These are phyloP conservation scores for Noctua janthe DNA, from an alignment of 2,888 invertebrate genomes.

Conservation along the genomic window DNA sequence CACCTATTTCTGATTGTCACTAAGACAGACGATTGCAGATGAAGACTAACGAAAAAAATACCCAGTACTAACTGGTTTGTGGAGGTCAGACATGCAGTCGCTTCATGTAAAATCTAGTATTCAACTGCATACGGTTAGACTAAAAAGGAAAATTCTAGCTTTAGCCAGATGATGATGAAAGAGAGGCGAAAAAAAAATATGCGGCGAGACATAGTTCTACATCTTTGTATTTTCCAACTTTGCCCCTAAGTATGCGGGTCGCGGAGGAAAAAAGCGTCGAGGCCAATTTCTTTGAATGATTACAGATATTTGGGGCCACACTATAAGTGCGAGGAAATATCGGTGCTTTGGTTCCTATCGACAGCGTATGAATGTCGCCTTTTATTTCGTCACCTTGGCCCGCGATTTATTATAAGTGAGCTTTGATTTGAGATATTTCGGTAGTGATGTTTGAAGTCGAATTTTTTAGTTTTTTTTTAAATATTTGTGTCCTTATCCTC, in stretches of 20 bases:
- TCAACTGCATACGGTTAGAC: background rate
- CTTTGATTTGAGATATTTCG: slow-evolving; percentile 11
- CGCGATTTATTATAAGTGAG: slow-evolving; percentile 39
- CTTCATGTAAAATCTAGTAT: background rate
- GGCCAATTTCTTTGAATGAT: slow-evolving; percentile 81
- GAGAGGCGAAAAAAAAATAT: background rate
- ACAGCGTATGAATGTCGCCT: slow-evolving; percentile 50
- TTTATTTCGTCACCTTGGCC: slow-evolving; percentile 42
- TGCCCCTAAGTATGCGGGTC: slow-evolving; percentile 80
- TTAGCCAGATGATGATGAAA: background rate
- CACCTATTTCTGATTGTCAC: background rate
- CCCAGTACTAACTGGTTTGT: background rate
- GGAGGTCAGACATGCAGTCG: background rate
- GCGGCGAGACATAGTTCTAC: slow-evolving; percentile 33
- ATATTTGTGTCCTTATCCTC: background rate
- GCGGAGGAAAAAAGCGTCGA: slow-evolving; percentile 73
- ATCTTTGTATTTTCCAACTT: slow-evolving; percentile 76
- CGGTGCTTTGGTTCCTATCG: slow-evolving; percentile 47
- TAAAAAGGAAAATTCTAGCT: background rate
- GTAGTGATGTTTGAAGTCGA: background rate
- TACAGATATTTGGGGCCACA: slow-evolving; percentile 72
- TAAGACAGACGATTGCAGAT: background rate
- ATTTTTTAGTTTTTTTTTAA: background rate
- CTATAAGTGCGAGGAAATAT: slow-evolving; percentile 62
- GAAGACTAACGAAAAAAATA: background rate